phyloP scores from a whole-genome alignment of 2,888 invertebrate species.

The Tyria jacobaeae region DNA sequence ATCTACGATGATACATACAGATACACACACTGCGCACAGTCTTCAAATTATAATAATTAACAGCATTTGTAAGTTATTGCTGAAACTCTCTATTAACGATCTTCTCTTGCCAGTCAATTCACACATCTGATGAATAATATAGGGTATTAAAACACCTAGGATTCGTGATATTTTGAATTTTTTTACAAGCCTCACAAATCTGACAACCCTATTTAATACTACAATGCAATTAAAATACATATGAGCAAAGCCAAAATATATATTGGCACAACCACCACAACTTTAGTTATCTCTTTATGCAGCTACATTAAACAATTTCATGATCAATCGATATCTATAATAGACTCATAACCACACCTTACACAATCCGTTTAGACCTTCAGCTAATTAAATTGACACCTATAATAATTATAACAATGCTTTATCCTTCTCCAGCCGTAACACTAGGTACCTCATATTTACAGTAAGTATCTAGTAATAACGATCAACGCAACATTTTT shows the following conservation, averaged over 20 bases:
- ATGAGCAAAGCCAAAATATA: neutral
- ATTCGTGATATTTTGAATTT: too few relatives aligned
- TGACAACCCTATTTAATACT: neutral
- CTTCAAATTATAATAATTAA: too few relatives aligned
- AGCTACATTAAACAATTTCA: slow-evolving; percentile 6
- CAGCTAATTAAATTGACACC: slow-evolving; percentile 6
- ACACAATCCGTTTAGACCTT: neutral
- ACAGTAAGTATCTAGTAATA: slow-evolving; percentile 33
- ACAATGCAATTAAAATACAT: too few relatives aligned
- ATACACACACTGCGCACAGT: too few relatives aligned
- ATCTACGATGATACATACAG: too few relatives aligned
- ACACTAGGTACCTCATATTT: slow-evolving; percentile 21
- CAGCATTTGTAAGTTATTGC: too few relatives aligned
- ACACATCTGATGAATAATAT: too few relatives aligned
- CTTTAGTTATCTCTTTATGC: slow-evolving; percentile 2
- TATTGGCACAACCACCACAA: slow-evolving; percentile 1
- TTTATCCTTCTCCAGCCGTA: slow-evolving; percentile 34
- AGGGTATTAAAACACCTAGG: too few relatives aligned
- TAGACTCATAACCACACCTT: slow-evolving; percentile 1
- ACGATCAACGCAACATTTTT: slow-evolving; percentile 32
- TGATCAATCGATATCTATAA: slow-evolving; percentile 8
- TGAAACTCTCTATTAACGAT: too few relatives aligned
- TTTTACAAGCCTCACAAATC: too few relatives aligned
- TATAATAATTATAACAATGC: slow-evolving; percentile 17
- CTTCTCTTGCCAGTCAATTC: too few relatives aligned